Base-by-base conservation (phyloP, 2,797 vertebrate genomes). In the Morelia viridis region DNA sequence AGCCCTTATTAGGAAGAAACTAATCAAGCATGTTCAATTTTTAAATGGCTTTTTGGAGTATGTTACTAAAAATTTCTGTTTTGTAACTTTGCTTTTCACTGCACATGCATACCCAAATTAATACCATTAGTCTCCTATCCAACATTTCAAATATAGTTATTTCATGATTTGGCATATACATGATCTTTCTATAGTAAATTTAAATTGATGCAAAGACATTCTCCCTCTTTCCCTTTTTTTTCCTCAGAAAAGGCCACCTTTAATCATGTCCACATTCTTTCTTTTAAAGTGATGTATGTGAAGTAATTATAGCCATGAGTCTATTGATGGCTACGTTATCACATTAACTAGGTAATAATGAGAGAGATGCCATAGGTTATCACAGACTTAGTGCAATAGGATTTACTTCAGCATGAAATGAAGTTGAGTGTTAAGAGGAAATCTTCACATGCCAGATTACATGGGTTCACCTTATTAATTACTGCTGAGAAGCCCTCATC, bases 281-380 rank as follows among this genome's bases (percentile, higher is more conserved):
- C 94, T 60, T 96, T 96, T 60, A 92, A 87, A 96, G 57, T 60
- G 96, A 93, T 93, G 35, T 83, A 96, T 91, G 92, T 90, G 93
- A 93, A 97, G 96, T 98, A 98, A 98, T 97, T 97, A 97, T 96
- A 95, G 95, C 94, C 95, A 96, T 95, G 95, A 97, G 94, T 95
- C 94, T 95, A 94, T 96, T 94, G 96, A 97, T 91, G 91, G 95
- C 97, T 96, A 98, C 97, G 98, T 99, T 99, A 98, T 97, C 96
- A 97, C 98, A 98, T 98, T 98, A 98, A 99, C 98, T 98, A 98
- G 97, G 97, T 97, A 98, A 97, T 97, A 98, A 98, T 93, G 89
- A 98, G 97, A 97, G 93, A 96, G 96, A 97, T 97, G 97, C 95
- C 97, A 97, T 95, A 97, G 97, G 97, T 98, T 98, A 97, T 96